Evolutionary conservation across 2,888 invertebrate genomes (phyloP).

Genomic region (Spodoptera exigua): DNA sequence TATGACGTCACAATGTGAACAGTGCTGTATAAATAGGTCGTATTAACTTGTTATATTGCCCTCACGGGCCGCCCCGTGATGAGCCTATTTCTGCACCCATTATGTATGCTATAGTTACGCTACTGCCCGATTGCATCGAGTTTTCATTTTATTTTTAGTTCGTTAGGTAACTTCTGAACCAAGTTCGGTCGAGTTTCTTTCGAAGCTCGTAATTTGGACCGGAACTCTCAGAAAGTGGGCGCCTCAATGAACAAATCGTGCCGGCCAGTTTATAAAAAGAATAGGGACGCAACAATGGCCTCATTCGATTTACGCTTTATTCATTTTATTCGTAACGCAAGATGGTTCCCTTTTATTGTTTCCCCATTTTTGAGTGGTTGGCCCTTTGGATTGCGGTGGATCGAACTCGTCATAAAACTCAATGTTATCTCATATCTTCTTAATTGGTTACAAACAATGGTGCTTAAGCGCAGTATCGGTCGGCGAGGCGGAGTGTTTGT

Average conservation of each 20-base stretch:
- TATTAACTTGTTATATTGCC: conserved; percentile 58
- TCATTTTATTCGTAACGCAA: conserved; percentile 66
- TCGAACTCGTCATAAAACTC: conserved; percentile 55
- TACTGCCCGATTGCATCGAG: conserved; percentile 63
- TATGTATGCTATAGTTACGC: conserved; percentile 56
- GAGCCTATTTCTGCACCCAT: conserved; percentile 55
- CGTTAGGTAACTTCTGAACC: conserved; percentile 68
- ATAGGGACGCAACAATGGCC: conserved; percentile 70
- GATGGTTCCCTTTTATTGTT: conserved; percentile 69
- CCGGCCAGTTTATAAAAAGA: conserved; percentile 76
- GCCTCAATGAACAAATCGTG: conserved; percentile 73
- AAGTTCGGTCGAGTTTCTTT: conserved; percentile 70
- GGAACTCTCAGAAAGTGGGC: conserved; percentile 71
- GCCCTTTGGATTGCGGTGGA: conserved; percentile 58
- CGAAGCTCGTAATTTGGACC: conserved; percentile 74
- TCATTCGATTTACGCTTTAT: conserved; percentile 79
- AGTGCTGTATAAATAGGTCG: conserved; percentile 57
- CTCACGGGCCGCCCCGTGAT: conserved; percentile 39
- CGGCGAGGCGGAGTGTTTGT: background rate
- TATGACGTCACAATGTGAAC: conserved; percentile 67
- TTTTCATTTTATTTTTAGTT: conserved; percentile 73
- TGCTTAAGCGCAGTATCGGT: conserved; percentile 5
- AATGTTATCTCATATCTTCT: conserved; percentile 52
- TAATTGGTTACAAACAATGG: conserved; percentile 50
- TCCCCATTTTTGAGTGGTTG: conserved; percentile 63